phyloP scores from a whole-genome alignment of 2,113 vertebrate genomes.

The Strix aluco region DNA sequence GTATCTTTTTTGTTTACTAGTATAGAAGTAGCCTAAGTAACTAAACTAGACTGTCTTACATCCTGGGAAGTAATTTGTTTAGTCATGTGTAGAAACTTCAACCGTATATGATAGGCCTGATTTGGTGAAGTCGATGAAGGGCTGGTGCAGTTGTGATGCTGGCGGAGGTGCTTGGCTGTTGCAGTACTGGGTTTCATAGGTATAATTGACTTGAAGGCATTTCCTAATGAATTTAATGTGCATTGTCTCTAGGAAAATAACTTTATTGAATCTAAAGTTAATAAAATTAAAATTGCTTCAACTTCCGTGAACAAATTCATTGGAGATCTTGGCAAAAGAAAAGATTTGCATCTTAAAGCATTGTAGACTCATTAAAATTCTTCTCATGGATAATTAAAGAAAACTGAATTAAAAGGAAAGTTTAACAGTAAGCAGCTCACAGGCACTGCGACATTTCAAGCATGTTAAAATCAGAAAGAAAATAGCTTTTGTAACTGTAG shows the following conservation, averaged over 20 bases:
- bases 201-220: neutral
- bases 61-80: neutral
- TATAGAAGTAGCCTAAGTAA: neutral
- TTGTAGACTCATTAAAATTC: slow-evolving; percentile 77
- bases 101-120: neutral
- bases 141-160: neutral
- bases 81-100: neutral
- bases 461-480: slow-evolving; percentile 69
- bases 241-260: neutral
- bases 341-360: slow-evolving; percentile 78
- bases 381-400: slow-evolving; percentile 62
- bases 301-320: neutral
- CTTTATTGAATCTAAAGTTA: neutral
- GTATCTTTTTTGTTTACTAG: neutral
- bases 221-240: slow-evolving; percentile 11
- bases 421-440: slow-evolving; percentile 64
- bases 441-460: slow-evolving; percentile 38
- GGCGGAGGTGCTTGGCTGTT: neutral
- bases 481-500: slow-evolving; percentile 50
- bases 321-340: slow-evolving; percentile 10
- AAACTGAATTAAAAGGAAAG: slow-evolving; percentile 65
- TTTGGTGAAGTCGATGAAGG: neutral
- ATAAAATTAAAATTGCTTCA: neutral
- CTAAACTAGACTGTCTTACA: neutral
- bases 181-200: neutral